phyloP scores from a whole-genome alignment of 2,113 vertebrate genomes.

The Plotosus lineatus region DNA sequence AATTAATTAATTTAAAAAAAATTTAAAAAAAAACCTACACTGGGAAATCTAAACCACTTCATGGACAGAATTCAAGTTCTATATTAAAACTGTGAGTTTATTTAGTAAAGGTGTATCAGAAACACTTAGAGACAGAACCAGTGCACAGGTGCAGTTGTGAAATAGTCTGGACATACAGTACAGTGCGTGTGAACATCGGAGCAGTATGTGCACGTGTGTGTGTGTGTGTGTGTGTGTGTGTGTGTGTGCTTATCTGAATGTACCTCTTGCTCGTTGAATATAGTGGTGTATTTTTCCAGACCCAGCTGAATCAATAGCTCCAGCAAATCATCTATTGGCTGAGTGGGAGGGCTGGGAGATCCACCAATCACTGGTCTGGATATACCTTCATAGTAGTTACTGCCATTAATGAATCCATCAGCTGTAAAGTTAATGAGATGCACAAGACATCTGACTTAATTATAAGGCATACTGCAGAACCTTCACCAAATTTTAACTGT shows the following conservation, averaged over 20 bases:
- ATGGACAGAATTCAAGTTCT: not conserved
- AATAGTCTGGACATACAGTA: not conserved
- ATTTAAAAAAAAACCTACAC: too few species aligned
- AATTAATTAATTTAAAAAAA: too few species aligned
- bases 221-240: too few species aligned
- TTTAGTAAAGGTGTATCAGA: not conserved
- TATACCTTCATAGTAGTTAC: constrained; percentile 65
- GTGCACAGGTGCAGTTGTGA: not conserved
- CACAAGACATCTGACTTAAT: not conserved
- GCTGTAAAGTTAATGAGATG: constrained; percentile 52
- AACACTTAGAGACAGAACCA: not conserved
- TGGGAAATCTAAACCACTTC: not conserved
- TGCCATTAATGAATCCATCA: constrained; percentile 59
- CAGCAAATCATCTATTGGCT: constrained; percentile 62
- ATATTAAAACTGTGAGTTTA: not conserved
- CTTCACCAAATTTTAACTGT: not conserved
- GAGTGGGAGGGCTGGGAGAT: constrained; percentile 62
- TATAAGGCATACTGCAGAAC: not conserved
- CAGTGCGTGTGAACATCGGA: not conserved
- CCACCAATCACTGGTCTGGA: constrained; percentile 64
- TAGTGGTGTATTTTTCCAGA: constrained; percentile 73
- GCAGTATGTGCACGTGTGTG: not conserved
- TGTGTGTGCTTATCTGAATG: not conserved
- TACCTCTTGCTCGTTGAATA: constrained; percentile 80
- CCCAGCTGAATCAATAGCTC: constrained; percentile 75